Evolutionary conservation across 2,888 invertebrate species (phyloP).

Genomic region (Drosophila paucipuncta): DNA sequence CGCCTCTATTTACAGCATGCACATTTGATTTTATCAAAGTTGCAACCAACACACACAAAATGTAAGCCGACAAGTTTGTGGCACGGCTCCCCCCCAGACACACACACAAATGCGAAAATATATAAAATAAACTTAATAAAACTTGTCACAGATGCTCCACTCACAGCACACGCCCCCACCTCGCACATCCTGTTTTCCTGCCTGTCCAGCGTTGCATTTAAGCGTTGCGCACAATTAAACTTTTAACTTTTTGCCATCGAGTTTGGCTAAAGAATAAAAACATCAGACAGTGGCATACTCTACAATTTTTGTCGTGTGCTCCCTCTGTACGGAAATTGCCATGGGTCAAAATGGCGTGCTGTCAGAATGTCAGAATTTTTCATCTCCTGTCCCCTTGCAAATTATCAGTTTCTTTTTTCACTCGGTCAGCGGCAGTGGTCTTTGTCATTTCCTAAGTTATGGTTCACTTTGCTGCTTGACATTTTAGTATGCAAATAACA

Average conservation of each 20-base stretch:
- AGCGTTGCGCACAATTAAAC: conserved; percentile 80
- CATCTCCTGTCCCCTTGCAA: neutral
- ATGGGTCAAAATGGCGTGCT: conserved; percentile 69
- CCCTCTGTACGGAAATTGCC: conserved; percentile 69
- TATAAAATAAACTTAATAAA: conserved; percentile 76
- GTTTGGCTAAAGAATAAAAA: conserved; percentile 57
- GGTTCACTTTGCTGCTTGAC: conserved; percentile 55
- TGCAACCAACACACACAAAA: conserved; percentile 43
- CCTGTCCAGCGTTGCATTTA: conserved; percentile 51
- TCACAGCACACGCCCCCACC: conserved; percentile 15
- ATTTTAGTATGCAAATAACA: conserved; percentile 67
- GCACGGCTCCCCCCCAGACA: conserved; percentile 33
- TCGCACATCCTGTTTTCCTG: conserved; percentile 7
- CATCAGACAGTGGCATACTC: conserved; percentile 21
- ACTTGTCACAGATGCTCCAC: conserved; percentile 72
- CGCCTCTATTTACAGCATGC: conserved; percentile 36
- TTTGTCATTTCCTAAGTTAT: conserved; percentile 50
- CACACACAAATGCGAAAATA: conserved; percentile 41
- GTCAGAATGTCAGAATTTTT: conserved; percentile 29
- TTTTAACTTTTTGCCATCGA: conserved; percentile 71
- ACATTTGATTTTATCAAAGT: conserved; percentile 62
- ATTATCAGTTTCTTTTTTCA: neutral
- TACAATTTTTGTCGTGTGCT: conserved; percentile 69
- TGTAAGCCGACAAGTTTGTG: conserved; percentile 57
- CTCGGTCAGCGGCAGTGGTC: conserved; percentile 39